Base-by-base conservation (phyloP, 2,888 invertebrate species). In the Sinohyriopsis cumingii region DNA sequence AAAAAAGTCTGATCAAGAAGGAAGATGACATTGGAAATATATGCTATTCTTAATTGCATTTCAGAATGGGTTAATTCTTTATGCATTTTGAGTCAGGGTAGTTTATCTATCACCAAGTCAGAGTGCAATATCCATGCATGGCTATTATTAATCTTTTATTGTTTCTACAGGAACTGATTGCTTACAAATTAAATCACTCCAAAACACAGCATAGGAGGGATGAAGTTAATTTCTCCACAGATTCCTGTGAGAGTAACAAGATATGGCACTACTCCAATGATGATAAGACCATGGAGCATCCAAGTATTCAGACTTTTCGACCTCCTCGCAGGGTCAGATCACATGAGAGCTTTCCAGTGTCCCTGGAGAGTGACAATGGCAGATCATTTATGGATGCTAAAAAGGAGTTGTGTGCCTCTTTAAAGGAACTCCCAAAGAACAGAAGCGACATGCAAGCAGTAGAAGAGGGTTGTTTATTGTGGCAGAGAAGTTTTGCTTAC, bases 401-500 rank as follows among this genome's bases (percentile, higher is more conserved):
- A 12, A 45, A 45, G 45, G 45, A 45, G 15, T 45, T 45, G 45
- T 45, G 45, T 45, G 3, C 15, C 45, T 45, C 45, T 45, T 45
- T 45, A 45, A 45, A 5, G 45, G 45, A 45, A 45, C 45, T 45
- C 45, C 45, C 45, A 45, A 45, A 45, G 45, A 15, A 45, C 45
- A 45, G 45, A 45, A 12, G 45, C 0, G 15, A 45, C 3, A 3
- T 45, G 15, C 45, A 45, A 15, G 45, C 45, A 15, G 45, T 45
- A 45, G 45, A 45, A 45, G 45, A 45, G 45, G 45, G 45, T 45
- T 59, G 73, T 53, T 73, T 89, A 68, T 87, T 91, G 24, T 91
- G 92, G 81, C 90, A 91, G 77, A 91, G 92, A 79, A 90, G 91
- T 74, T 92, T 94, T 77, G 91, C 93, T 45, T 91, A 93, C 73